Conservation (phyloP, 2,797 vertebrate genomes). For the Smutsia temminckii region DNA sequence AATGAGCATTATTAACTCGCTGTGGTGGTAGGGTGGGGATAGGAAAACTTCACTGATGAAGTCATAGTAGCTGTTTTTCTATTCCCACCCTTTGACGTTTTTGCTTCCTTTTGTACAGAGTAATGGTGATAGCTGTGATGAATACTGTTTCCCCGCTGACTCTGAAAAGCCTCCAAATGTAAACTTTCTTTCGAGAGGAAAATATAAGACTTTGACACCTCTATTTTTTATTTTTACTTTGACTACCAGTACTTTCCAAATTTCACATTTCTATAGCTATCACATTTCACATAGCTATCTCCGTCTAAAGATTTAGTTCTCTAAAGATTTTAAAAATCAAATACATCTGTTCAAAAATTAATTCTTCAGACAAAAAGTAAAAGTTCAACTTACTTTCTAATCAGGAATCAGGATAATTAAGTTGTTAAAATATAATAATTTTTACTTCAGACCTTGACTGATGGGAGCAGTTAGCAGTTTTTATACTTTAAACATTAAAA, state of each 20-base stretch:
- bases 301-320: background rate
- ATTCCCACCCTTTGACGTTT: background rate
- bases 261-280: background rate
- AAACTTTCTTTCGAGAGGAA: slow-evolving; percentile 33
- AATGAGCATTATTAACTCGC: slow-evolving; percentile 18
- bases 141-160: background rate
- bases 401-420: background rate
- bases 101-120: slow-evolving; percentile 16
- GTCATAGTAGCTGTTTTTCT: background rate
- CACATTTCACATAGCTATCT: too few relatives aligned
- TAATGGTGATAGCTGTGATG: background rate
- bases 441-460: slow-evolving; percentile 40
- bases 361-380: slow-evolving; percentile 28
- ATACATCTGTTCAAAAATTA: slow-evolving; percentile 19
- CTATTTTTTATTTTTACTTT: background rate
- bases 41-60: background rate
- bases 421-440: slow-evolving; percentile 5
- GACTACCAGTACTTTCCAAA: background rate
- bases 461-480: slow-evolving; percentile 12
- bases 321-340: slow-evolving; percentile 17
- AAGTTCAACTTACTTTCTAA: slow-evolving; percentile 31
- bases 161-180: background rate
- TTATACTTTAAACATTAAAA: slow-evolving; percentile 59
- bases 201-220: background rate
- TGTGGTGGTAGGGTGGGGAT: background rate